Evolutionary conservation across 2,888 invertebrate genomes (phyloP), one percentile per base, ranked within the genome.

Genomic region (Hedychridium roseum): DNA sequence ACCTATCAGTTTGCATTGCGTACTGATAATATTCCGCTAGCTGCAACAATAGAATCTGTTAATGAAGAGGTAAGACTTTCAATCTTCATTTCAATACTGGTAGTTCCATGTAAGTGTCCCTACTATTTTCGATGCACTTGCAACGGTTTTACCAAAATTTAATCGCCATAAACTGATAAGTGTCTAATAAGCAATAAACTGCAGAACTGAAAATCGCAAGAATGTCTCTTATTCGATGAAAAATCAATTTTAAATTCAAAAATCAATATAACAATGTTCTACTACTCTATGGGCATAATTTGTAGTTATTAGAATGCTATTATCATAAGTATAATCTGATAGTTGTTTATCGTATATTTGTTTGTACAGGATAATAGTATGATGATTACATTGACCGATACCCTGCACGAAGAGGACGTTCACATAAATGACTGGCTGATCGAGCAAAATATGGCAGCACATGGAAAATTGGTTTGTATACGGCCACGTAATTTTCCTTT

Each of bases 401-500:
- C 72, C 6, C 49, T 49, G n/a, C 61, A 51, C 16, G 60, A 64
- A 1, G 61, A 61, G 7, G 76, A 76, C 49, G 39, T 71, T 2
- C 63, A 71, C 26, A 68, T 77, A 16, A 71, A 64, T 41, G 70
- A 74, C 43, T 75, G 72, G 74, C 53, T 77, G 62, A 56, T 74
- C 12, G 50, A 68, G 0, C 49, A 62, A 17, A 62, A 67, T 9
- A 46, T 64, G 7, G 77, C 75, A 1, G 47, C 45, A 30, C 46
- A 44, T 49, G 76, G 73, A 40, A 59, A 54, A 59, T 69, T 68
- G 77, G 77, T 77, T 68, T 57, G 77, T 77, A 74, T 58, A 6
- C 63, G 50, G 35, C 50, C 43, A 36, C 50, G 49, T 44, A 73
- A 69, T 50, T 68, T 67, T 60, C 31, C 40, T 17, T 64, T 59